phyloP scores from a whole-genome alignment of 1,140 invertebrate genomes.

The Achatina immaculata region DNA sequence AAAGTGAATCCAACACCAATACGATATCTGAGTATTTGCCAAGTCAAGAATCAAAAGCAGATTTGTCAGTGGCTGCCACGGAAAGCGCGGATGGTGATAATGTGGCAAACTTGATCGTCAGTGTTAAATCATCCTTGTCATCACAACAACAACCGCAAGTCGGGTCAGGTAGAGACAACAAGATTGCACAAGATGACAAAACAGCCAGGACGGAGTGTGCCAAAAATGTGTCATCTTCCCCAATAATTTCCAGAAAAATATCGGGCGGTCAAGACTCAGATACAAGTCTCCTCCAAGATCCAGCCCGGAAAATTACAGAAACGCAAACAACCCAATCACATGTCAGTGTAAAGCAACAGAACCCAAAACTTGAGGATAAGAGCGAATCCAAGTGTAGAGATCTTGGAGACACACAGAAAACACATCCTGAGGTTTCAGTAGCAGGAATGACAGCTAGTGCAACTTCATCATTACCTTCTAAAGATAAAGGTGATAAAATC shows the following conservation, averaged over 20 bases:
- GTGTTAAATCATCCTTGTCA: slow-evolving; percentile 27
- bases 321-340: not conserved
- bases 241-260: slow-evolving; percentile 11
- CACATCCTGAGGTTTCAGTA: not conserved
- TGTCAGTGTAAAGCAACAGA: not conserved
- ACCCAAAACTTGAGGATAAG: slow-evolving; percentile 10
- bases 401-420: slow-evolving; percentile 17
- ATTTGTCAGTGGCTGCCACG: no score
- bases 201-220: slow-evolving; percentile 35
- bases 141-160: slow-evolving; percentile 27
- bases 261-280: not conserved
- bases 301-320: not conserved
- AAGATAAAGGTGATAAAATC: not conserved
- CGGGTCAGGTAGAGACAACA: slow-evolving; percentile 38
- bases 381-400: not conserved
- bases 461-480: not conserved
- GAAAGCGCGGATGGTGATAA: no score
- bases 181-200: slow-evolving; percentile 46
- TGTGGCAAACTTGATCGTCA: no score
- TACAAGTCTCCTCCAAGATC: not conserved
- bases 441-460: slow-evolving; percentile 10
- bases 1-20: no score
- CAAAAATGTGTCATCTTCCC: not conserved
- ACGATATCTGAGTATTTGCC: no score
- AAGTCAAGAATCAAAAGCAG: no score